Conservation (phyloP, 2,888 invertebrate genomes). For the Synanthedon vespiformis region DNA sequence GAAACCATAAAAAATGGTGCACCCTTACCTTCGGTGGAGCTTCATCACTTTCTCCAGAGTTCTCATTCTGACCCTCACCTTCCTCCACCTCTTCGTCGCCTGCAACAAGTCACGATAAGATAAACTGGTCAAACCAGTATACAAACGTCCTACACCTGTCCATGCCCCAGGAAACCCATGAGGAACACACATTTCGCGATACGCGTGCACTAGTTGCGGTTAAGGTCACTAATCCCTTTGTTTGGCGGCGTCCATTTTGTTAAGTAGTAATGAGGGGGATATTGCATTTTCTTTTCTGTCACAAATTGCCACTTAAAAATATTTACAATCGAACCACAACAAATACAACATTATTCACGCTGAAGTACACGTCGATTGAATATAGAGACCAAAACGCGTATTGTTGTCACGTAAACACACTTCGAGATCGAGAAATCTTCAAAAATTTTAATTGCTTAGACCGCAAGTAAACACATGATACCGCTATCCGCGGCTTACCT, state of each 20-base stretch:
- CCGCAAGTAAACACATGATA: constrained; percentile 73
- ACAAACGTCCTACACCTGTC: constrained; percentile 29
- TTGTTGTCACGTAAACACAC: constrained; percentile 13
- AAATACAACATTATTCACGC: constrained; percentile 35
- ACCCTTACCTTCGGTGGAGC: constrained; percentile 68
- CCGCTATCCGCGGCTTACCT: constrained; percentile 72
- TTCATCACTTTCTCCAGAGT: constrained; percentile 82
- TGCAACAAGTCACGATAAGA: constrained; percentile 46
- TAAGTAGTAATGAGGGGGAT: constrained; percentile 78
- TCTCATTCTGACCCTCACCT: constrained; percentile 75
- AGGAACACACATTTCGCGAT: constrained; percentile 28
- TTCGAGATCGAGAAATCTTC: constrained; percentile 36
- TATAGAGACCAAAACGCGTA: constrained; percentile 14
- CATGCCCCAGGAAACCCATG: constrained; percentile 26
- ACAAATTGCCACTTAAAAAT: constrained; percentile 69
- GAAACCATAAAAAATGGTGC: not conserved
- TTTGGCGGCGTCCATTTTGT: constrained; percentile 84
- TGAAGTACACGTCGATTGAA: constrained; percentile 16
- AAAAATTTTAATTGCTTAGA: constrained; percentile 64
- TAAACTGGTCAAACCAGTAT: constrained; percentile 56
- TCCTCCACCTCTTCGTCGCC: constrained; percentile 80
- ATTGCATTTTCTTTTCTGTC: constrained; percentile 75
- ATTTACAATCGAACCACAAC: constrained; percentile 61
- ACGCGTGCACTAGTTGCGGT: constrained; percentile 56
- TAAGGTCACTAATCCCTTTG: constrained; percentile 78